Evolutionary conservation across 2,888 invertebrate genomes (phyloP), one percentile per base, ranked within the genome.

Genomic region (Hirudinaria manillensis): DNA sequence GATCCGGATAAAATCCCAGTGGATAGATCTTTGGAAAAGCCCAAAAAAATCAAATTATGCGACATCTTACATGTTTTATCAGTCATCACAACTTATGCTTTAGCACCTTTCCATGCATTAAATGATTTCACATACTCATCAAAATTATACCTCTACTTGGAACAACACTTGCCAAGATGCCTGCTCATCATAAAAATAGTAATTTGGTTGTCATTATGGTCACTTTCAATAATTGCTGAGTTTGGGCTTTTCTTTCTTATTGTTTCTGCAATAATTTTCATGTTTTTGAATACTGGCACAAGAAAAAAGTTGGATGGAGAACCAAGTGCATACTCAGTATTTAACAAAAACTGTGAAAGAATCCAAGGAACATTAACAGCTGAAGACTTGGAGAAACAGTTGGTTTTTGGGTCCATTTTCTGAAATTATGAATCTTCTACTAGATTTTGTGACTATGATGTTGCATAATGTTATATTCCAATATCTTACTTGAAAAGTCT

Each of bases 311-410:
- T 56, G 16, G 72, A 72, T 24, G 72, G 72, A 6, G 72, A 72
- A 32, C 72, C 56, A n/a, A 72, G 72, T 32, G 72, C 72, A 1
- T 72, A 72, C 27, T 72, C 72, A 24, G 72, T 72, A n/a, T 72
- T 72, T 34, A 72, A 72, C 45, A 29, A 53, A 32, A 34, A 55
- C 55, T 29, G 38, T 53, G 55, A 72, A 51, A 19, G 45, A 29
- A 72, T 72, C 29, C 6, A 38, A 29, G 72, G 72, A 70, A 70
- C 70, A 1, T 21, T 70, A 36, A 70, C 70, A 45, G 70, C 70
- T 38, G 70, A 70, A 51, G 36, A 70, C 7, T 45, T 70, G 34
- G 70, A 70, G 29, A n/a, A 45, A 45, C 70, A 70, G 24, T 45
- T 70, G 24, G n/a, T 45, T 34, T 70, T 45, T 45, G 70, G 70